Evolutionary conservation across 2,888 invertebrate species (phyloP).

Genomic region (Megamerina dolium): DNA sequence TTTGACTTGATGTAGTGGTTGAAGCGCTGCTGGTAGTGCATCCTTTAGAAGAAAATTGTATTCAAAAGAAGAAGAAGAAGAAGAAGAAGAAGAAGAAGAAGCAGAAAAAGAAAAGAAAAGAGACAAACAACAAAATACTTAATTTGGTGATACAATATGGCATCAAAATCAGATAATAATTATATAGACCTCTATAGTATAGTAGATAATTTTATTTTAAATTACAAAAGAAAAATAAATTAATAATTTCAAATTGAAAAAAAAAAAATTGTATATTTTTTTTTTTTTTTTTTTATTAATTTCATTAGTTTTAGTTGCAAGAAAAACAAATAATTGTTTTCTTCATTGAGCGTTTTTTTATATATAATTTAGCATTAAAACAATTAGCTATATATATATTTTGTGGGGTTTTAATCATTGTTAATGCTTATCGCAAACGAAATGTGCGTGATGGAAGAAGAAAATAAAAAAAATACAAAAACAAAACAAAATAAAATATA

Average conservation of each 20-base stretch:
- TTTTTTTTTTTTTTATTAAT: no score
- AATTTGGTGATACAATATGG: background rate
- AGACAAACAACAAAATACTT: conserved; percentile 5
- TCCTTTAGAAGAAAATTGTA: conserved; percentile 19
- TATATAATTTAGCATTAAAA: no score
- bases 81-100: conserved; percentile 10
- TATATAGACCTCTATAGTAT: background rate
- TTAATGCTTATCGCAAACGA: no score
- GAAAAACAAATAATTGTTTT: no score
- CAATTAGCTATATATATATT: no score
- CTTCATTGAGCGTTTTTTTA: no score
- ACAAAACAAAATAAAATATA: no score
- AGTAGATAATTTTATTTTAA: background rate
- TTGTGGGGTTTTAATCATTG: no score
- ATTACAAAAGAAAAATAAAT: no score
- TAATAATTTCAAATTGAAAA: background rate
- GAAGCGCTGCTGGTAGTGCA: conserved; percentile 32
- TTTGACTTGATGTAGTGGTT: conserved; percentile 42
- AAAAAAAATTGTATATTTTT: background rate
- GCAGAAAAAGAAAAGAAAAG: conserved; percentile 5
- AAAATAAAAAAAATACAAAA: no score
- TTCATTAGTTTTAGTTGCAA: no score
- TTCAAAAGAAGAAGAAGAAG: conserved; percentile 14
- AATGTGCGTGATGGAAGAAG: no score
- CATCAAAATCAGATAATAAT: background rate